Evolutionary conservation across 2,888 invertebrate species (phyloP).

Genomic region (Caenorhabditis doughertyi): DNA sequence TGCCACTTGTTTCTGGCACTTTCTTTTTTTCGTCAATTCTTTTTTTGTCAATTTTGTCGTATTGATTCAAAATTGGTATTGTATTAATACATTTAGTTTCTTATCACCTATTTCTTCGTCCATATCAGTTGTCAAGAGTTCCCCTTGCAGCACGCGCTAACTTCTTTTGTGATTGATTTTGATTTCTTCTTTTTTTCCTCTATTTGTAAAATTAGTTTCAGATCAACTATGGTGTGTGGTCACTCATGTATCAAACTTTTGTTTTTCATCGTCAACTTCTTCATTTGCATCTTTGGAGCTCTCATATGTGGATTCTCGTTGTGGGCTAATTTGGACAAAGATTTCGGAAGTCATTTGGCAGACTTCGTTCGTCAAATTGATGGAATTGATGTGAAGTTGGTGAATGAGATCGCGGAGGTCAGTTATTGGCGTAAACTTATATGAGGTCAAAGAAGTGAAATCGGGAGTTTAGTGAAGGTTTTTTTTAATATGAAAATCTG

Average conservation of each 20-base stretch:
- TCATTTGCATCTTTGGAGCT: constrained; percentile 80
- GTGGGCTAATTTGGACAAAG: constrained; percentile 81
- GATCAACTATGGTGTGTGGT: constrained; percentile 76
- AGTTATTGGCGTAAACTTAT: background rate
- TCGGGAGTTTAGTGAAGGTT: no score
- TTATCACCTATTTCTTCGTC: constrained; percentile 1
- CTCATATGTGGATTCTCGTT: constrained; percentile 80
- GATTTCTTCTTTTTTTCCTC: background rate
- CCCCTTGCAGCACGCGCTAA: background rate
- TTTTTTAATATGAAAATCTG: no score
- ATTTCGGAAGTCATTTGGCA: constrained; percentile 73
- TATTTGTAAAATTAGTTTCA: background rate
- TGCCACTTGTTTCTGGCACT: background rate
- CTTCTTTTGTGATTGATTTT: constrained; percentile 3
- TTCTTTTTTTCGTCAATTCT: background rate
- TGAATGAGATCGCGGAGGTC: constrained; percentile 78
- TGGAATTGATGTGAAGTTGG: constrained; percentile 45
- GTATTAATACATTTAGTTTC: constrained; percentile 17
- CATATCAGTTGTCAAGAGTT: constrained; percentile 10
- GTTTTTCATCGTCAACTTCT: constrained; percentile 78
- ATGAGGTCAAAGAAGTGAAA: background rate
- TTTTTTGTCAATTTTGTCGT: background rate
- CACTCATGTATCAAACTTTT: constrained; percentile 79
- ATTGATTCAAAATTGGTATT: constrained; percentile 6
- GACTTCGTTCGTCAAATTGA: constrained; percentile 69